Evolutionary conservation across 2,888 invertebrate species (phyloP), one percentile per base, ranked within the genome.

Genomic region (Zaprionus lineosus): DNA sequence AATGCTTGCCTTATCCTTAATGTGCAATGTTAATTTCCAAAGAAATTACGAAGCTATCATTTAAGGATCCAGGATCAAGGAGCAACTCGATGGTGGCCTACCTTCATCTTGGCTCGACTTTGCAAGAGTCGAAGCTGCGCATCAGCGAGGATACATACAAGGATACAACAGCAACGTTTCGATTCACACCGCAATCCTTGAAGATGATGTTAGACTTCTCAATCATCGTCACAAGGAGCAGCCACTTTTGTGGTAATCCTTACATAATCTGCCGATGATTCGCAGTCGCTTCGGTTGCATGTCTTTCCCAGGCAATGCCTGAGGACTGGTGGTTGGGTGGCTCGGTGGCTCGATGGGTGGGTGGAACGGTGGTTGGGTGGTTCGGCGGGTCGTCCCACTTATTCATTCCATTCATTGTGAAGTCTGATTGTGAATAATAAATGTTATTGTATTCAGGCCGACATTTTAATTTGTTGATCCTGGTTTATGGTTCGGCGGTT

Each of bases 401-500:
- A 52, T 73, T 58, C 73, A 75, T 78, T 72, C 65, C n/a, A n/a
- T 62, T 72, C 75, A 75, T 64, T 75, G 79, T 56, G 56, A 62
- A 68, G 76, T 79, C 73, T 65, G 68, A 75, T 72, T 75, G 75
- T 61, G 72, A 60, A 79, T 75, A 75, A 72, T 64, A 75, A 78
- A 75, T 78, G 72, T 75, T 78, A 57, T 79, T 78, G 78, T 76
- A 72, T 75, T 57, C 62, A 39, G 56, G 41, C 65, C 73, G 73
- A 79, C 75, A 79, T 79, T 76, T 76, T 79, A 76, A 76, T 76
- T 72, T 79, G 75, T 79, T 75, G 75, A 79, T 64, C 76, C 73
- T 75, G 76, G 76, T 79, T 79, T 75, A 55, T 53, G 73, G 73
- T 57, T 76, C 65, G 58, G 73, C 46, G 79, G 79, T 75, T 79